These are phyloP conservation scores for Oligia strigilis DNA, from an alignment of 2,888 invertebrate species.

Conservation along the genomic window DNA sequence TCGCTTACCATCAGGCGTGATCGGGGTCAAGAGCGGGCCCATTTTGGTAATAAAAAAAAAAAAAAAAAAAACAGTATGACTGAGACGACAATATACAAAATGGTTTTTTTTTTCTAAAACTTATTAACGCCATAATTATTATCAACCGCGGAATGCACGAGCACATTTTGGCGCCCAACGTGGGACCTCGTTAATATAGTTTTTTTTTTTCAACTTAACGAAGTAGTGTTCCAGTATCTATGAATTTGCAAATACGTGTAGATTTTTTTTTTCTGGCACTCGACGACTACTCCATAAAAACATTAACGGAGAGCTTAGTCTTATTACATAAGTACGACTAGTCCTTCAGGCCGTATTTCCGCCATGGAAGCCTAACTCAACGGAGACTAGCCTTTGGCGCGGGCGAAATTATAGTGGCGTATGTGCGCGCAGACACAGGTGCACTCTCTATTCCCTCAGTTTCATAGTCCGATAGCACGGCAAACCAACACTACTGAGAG, in stretches of 20 bases:
- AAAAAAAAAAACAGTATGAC: too few relatives aligned
- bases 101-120: neutral
- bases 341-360: neutral
- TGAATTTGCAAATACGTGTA: neutral
- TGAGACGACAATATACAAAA: too few relatives aligned
- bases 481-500: neutral
- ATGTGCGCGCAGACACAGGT: neutral
- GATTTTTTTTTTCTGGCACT: neutral
- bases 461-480: neutral
- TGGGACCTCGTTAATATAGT: slow-evolving; percentile 1
- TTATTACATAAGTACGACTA: neutral
- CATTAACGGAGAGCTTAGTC: neutral
- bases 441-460: neutral
- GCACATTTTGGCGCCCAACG: slow-evolving; percentile 39
- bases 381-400: neutral
- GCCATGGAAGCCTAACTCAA: neutral
- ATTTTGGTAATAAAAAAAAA: too few relatives aligned
- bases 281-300: neutral
- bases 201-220: too few relatives aligned
- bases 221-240: too few relatives aligned
- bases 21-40: too few relatives aligned
- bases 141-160: neutral
- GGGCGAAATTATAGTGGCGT: neutral
- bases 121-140: neutral
- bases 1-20: too few relatives aligned